These are phyloP conservation scores for Micronycteris hirsuta DNA, from an alignment of 2,113 vertebrate genomes.

Conservation along the genomic window DNA sequence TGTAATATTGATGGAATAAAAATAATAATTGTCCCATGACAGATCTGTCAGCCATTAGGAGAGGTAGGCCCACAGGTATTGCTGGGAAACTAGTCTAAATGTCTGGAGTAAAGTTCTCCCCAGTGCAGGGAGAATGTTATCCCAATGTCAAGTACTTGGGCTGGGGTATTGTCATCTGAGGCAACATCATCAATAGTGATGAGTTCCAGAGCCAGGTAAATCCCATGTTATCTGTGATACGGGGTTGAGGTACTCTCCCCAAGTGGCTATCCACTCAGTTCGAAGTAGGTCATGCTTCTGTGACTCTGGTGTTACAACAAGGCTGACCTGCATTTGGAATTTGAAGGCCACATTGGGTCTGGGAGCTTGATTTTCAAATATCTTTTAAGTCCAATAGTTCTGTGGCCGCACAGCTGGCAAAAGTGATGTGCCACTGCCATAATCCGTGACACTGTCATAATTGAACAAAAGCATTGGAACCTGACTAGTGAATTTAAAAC, in stretches of 20 bases:
- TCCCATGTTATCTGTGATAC: neutral
- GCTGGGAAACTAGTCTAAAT: neutral
- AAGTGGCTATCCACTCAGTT: neutral
- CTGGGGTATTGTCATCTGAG: neutral
- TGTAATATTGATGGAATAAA: neutral
- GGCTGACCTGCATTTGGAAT: neutral
- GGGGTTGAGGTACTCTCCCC: neutral
- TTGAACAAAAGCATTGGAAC: neutral
- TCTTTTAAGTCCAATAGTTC: neutral
- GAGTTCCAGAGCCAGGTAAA: neutral
- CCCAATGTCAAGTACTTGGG: neutral
- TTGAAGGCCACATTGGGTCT: neutral
- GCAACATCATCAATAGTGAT: neutral
- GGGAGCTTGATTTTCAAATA: neutral
- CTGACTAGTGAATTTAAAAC: neutral
- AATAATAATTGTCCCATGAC: neutral
- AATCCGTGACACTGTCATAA: neutral
- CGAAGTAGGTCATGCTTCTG: neutral
- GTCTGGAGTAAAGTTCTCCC: neutral
- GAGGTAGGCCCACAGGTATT: neutral
- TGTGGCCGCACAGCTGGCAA: neutral
- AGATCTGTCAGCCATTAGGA: neutral
- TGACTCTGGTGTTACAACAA: neutral
- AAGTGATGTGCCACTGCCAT: neutral
- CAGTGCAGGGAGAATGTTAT: neutral